These are phyloP conservation scores for Conus betulinus DNA, from an alignment of 1,140 invertebrate species.

Conservation along the genomic window DNA sequence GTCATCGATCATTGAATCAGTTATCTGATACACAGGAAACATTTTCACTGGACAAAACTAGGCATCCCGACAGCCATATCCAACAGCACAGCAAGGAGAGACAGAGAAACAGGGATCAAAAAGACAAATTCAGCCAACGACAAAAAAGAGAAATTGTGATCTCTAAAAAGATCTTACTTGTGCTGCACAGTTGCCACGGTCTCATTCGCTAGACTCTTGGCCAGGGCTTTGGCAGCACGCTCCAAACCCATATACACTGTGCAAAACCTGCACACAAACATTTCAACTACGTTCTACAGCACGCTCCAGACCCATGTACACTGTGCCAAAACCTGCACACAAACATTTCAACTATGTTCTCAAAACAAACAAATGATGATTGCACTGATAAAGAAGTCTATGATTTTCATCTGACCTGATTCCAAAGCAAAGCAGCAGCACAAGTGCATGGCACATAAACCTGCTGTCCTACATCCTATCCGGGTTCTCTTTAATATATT, in stretches of 20 bases:
- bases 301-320: slow-evolving; percentile 82
- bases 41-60: too few species aligned
- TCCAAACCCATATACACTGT: slow-evolving; percentile 84
- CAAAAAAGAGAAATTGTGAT: neutral
- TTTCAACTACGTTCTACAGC: slow-evolving; percentile 72
- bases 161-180: slow-evolving; percentile 78
- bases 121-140: neutral
- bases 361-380: neutral
- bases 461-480: too few species aligned
- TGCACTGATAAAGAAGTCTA: neutral
- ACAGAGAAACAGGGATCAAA: neutral
- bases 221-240: slow-evolving; percentile 81
- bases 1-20: too few species aligned
- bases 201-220: slow-evolving; percentile 81
- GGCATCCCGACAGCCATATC: too few species aligned
- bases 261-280: slow-evolving; percentile 76
- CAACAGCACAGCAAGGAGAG: too few species aligned
- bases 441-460: too few species aligned
- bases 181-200: slow-evolving; percentile 84
- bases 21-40: too few species aligned
- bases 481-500: too few species aligned
- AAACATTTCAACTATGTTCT: neutral
- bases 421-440: too few species aligned
- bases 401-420: too few species aligned
- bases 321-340: slow-evolving; percentile 79